Percentiles rank a stretch among this genome's conserved stretches.
phyloP scores from a whole-genome alignment of 2,888 invertebrate genomes.

The Arge pagana region DNA sequence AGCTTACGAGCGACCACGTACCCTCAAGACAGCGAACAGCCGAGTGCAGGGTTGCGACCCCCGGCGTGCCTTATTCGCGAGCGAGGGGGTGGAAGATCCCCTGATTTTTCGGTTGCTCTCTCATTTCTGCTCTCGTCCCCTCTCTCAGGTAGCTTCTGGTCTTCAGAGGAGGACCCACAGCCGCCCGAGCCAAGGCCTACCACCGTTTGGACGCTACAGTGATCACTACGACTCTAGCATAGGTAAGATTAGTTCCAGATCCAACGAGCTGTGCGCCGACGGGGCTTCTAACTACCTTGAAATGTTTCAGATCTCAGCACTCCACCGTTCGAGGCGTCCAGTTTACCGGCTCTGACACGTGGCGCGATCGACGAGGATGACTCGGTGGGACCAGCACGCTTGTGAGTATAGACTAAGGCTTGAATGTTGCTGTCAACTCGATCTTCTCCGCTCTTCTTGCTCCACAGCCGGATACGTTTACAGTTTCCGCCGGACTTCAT shows the following conservation, averaged over 20 bases:
- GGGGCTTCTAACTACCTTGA: not conserved
- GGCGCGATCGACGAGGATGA: slow-evolving; percentile 39
- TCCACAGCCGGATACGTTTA: too few relatives aligned
- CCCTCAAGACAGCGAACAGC: too few relatives aligned
- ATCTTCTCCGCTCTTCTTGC: too few relatives aligned
- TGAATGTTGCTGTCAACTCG: too few relatives aligned
- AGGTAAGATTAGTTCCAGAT: slow-evolving; percentile 34
- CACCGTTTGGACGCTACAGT: slow-evolving; percentile 46
- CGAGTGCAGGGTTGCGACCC: too few relatives aligned
- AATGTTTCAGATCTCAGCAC: slow-evolving; percentile 43
- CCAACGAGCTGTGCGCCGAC: not conserved
- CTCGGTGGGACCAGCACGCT: slow-evolving; percentile 29
- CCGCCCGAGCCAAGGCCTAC: slow-evolving; percentile 26
- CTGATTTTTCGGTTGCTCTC: too few relatives aligned
- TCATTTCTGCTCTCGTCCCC: not conserved
- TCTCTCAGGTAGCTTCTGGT: slow-evolving; percentile 36
- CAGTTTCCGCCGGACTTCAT: too few relatives aligned
- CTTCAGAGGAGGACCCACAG: slow-evolving; percentile 39
- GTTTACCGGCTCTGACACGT: slow-evolving; percentile 44
- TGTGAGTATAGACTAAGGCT: slow-evolving; percentile 38
- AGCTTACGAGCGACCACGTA: too few relatives aligned
- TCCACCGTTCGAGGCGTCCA: slow-evolving; percentile 47
- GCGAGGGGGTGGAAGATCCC: too few relatives aligned
- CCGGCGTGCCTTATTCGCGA: too few relatives aligned
- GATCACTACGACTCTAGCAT: slow-evolving; percentile 48